These are phyloP conservation scores for Labrus mixtus DNA, from an alignment of 2,113 vertebrate genomes.

Conservation along the genomic window DNA sequence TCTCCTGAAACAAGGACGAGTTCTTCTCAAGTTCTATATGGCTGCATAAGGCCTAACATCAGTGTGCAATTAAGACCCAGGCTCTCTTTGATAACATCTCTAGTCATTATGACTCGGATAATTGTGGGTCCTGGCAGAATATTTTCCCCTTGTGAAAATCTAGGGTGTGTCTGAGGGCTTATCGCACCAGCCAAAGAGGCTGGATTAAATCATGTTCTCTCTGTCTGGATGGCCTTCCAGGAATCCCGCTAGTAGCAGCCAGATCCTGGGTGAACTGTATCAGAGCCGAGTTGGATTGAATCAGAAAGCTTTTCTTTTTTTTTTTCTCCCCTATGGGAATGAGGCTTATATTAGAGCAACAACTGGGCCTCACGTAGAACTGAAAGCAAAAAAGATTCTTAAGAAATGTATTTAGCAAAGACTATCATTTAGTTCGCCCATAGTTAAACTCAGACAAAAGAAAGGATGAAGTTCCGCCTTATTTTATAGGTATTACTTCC, in stretches of 20 bases:
- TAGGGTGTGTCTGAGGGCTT: conserved; percentile 73
- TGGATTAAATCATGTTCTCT: conserved; percentile 74
- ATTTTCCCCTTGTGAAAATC: conserved; percentile 77
- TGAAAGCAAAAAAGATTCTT: conserved; percentile 45
- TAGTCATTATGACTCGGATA: conserved; percentile 77
- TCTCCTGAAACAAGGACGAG: conserved; percentile 47
- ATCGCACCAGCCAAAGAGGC: conserved; percentile 68
- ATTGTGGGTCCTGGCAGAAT: conserved; percentile 77
- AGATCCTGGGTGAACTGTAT: conserved; percentile 70
- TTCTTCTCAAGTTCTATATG: conserved; percentile 50
- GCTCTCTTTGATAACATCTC: conserved; percentile 80
- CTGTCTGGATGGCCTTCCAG: conserved; percentile 73
- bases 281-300: conserved; percentile 61
- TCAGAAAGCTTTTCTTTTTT: conserved; percentile 46
- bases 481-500: conserved; percentile 50
- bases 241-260: conserved; percentile 71
- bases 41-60: conserved; percentile 77
- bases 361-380: conserved; percentile 37
- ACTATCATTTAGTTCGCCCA: conserved; percentile 48
- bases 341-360: conserved; percentile 57
- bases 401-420: conserved; percentile 53
- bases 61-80: conserved; percentile 77
- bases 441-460: conserved; percentile 47
- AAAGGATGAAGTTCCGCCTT: conserved; percentile 60
- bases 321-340: conserved; percentile 36